Conservation (phyloP, 2,797 vertebrate genomes). For the Peromyscus nudipes region DNA sequence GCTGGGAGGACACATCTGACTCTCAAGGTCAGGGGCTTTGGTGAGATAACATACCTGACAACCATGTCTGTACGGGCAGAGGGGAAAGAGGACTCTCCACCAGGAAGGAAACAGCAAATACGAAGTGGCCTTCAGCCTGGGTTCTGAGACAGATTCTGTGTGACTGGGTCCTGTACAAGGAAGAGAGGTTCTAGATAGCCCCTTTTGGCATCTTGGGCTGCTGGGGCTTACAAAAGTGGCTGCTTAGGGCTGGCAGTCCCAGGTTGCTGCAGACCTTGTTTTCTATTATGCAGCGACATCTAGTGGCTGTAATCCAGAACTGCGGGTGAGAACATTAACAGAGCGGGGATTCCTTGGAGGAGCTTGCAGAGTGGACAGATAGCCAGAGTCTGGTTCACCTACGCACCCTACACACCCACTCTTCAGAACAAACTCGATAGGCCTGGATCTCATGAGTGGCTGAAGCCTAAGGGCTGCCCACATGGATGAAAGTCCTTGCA, state of each 20-base stretch:
- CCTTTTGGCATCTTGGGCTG: not conserved
- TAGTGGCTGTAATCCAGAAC: not conserved
- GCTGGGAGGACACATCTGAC: too few species aligned
- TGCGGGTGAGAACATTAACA: not conserved
- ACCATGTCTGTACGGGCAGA: not conserved
- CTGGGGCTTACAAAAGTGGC: not conserved
- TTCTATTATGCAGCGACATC: slow-evolving; percentile 63
- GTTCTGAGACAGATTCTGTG: not conserved
- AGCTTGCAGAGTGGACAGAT: rapidly evolving
- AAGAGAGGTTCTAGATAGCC: not conserved
- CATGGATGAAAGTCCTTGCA: too few species aligned
- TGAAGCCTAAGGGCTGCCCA: not conserved
- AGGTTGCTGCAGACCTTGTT: rapidly evolving
- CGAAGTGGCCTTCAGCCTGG: not conserved
- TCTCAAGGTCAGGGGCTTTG: not conserved
- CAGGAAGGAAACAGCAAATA: not conserved
- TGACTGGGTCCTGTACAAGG: too few species aligned
- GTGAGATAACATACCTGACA: not conserved
- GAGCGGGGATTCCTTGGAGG: not conserved
- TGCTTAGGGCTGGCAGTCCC: too few species aligned
- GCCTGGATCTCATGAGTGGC: not conserved
- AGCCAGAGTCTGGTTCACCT: not conserved
- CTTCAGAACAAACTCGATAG: not conserved
- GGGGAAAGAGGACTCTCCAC: not conserved
- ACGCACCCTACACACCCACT: not conserved